Base-by-base conservation (phyloP, 2,888 invertebrate species). In the Cheilosia soror region DNA sequence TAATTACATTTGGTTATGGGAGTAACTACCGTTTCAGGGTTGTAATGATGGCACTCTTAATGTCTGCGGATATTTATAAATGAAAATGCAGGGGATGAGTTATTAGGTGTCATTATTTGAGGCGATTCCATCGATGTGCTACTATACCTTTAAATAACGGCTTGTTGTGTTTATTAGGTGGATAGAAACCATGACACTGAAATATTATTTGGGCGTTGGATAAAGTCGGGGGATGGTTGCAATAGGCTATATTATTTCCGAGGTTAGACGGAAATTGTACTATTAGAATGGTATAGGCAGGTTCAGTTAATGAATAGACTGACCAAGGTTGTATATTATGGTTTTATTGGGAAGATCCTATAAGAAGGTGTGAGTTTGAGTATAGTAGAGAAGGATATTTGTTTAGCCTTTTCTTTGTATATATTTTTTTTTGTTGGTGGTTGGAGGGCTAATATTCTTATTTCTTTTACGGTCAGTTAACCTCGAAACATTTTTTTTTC, bases 91-190 rank as follows among this genome's bases (percentile, higher is more conserved):
- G 33, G 49, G n/a, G 33, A 66, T 13, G 37, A 11, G 20, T 37
- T 51, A 66, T 76, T 57, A 60, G 60, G 60, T 49, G 55, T 71
- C 71, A 49, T 78, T 78, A 71, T 63, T 63, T n/a, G 40, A 47
- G 31, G 63, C 63, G 37, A 71, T 69, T 53, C 37, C 37, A 55
- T 60, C 62, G 62, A 42, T 9, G 42, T 76, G 29, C 53, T 60
- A 53, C 44, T 51, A 44, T 37, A 42, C n/a, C n/a, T 51, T n/a
- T n/a, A 6, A 57, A 31, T 31, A 37, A 47, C 5, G 68, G 44
- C 58, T 76, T 68, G 27, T 65, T 25, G 27, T 63, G 53, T 33
- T 63, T 53, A 25, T 44, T 72, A 27, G 53, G 37, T 6, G 27
- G 27, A 40, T 11, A 29, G 44, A 13, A 31, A 33, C 44, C 33